Conservation (phyloP, 1,140 invertebrate species). For the Ips typographus region DNA sequence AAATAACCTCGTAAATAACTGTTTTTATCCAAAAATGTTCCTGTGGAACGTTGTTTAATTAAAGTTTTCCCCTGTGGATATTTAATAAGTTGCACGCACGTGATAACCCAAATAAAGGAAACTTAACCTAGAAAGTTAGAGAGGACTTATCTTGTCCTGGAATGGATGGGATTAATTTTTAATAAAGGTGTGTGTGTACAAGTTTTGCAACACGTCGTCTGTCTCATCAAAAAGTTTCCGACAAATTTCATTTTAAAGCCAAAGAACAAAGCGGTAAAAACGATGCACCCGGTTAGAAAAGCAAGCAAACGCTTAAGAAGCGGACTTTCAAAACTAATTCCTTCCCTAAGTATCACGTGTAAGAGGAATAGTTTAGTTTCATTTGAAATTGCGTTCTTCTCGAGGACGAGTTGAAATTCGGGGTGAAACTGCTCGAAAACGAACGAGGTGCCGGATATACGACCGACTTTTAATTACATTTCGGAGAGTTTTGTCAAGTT, state of each 20-base stretch:
- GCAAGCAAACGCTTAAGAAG: no score
- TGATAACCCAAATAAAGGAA: constrained; percentile 3
- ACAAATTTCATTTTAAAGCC: not conserved
- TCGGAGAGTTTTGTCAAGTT: not conserved
- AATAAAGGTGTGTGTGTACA: not conserved
- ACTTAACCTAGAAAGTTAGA: not conserved
- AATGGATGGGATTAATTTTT: constrained; percentile 2
- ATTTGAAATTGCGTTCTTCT: constrained; percentile 1
- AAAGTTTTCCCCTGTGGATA: not conserved
- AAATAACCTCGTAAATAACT: not conserved
- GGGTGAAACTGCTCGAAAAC: not conserved
- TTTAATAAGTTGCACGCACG: constrained; percentile 4
- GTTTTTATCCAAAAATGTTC: no score
- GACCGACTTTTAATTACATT: constrained; percentile 9
- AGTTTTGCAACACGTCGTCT: not conserved
- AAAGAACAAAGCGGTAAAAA: no score
- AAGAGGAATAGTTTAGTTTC: constrained; percentile 8
- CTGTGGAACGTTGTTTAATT: not conserved
- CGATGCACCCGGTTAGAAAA: no score
- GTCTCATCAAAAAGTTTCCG: not conserved
- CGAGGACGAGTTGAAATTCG: not conserved
- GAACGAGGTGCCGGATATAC: constrained; percentile 8
- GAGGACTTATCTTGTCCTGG: not conserved
- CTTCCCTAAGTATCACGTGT: not conserved
- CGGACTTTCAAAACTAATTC: no score